Percentiles rank a stretch among this genome's conserved stretches.
Evolutionary conservation across 2,888 invertebrate genomes (phyloP).

Genomic region (Tachystola acroxantha): DNA sequence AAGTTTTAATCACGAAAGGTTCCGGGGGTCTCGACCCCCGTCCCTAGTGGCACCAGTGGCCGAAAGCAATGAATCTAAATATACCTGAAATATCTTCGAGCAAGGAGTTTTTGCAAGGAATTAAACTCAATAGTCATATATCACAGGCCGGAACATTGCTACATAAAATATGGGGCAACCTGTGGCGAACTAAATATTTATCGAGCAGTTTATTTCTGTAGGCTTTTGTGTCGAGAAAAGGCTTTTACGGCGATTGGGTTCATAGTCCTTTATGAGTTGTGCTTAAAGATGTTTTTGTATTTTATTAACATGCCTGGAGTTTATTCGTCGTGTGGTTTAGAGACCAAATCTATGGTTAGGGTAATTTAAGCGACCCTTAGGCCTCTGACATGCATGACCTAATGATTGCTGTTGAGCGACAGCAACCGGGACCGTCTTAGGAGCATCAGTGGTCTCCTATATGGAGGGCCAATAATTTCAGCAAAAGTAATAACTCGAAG

Average conservation of each 20-base stretch:
- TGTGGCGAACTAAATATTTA: slow-evolving; percentile 36
- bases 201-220: slow-evolving; percentile 28
- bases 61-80: slow-evolving; percentile 24
- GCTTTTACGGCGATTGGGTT: slow-evolving; percentile 16
- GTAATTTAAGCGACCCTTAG: no score
- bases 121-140: slow-evolving; percentile 36
- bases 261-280: slow-evolving; percentile 9
- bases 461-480: no score
- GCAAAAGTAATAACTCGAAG: no score
- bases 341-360: no score
- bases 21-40: no score
- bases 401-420: no score
- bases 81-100: slow-evolving; percentile 14
- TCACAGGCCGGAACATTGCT: slow-evolving; percentile 14
- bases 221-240: slow-evolving; percentile 22
- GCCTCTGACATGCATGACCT: no score
- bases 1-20: no score
- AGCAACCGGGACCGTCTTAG: no score
- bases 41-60: not conserved
- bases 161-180: slow-evolving; percentile 25
- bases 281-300: not conserved
- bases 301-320: no score
- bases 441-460: no score
- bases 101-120: slow-evolving; percentile 25
- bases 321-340: no score